phyloP scores from a whole-genome alignment of 2,888 invertebrate genomes.

The Stenurella melanura region DNA sequence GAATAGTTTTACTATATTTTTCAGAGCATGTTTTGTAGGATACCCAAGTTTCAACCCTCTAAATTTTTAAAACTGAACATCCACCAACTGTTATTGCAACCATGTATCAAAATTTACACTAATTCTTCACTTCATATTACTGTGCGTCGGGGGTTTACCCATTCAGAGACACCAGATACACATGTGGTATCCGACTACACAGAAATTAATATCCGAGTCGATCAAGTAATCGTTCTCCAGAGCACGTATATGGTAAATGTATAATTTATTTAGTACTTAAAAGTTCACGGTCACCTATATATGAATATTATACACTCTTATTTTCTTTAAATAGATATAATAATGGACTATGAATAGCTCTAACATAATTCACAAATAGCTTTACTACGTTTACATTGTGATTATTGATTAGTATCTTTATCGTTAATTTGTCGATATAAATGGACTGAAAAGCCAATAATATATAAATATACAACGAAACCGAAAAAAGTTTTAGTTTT shows the following conservation, averaged over 20 bases:
- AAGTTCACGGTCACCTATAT: not conserved
- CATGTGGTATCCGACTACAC: no score
- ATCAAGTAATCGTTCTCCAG: not conserved
- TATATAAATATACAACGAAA: not conserved
- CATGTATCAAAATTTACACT: no score
- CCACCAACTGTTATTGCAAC: no score
- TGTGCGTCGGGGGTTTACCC: no score
- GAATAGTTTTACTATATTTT: no score
- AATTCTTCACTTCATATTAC: no score
- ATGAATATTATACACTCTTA: not conserved
- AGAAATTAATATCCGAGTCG: no score
- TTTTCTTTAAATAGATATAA: not conserved
- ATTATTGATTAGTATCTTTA: not conserved
- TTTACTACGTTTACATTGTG: not conserved
- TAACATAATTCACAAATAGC: not conserved
- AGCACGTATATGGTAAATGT: not conserved
- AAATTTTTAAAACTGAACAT: no score
- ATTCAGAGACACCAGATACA: no score
- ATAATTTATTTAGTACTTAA: not conserved
- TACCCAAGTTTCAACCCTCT: no score
- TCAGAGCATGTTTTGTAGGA: no score
- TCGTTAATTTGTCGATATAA: not conserved
- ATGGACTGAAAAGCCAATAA: not conserved
- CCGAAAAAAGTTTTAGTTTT: not conserved
- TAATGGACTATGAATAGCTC: not conserved